Percentiles rank a stretch among this genome's conserved stretches.
phyloP scores from a whole-genome alignment of 2,888 invertebrate species.

The Drosophila algonquin region DNA sequence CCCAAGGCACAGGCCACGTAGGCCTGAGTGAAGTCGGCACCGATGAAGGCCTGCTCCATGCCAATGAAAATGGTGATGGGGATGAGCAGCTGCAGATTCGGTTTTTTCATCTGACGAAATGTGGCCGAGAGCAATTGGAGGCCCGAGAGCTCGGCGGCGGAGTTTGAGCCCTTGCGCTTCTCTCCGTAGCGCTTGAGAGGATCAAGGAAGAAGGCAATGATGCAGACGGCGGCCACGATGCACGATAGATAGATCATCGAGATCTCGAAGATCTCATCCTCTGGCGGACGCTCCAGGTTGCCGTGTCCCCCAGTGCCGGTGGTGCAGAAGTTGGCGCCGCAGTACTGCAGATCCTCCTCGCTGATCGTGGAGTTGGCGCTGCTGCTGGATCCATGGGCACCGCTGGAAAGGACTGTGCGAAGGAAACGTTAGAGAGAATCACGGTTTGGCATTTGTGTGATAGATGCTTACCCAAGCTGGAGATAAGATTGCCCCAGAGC shows the following conservation, averaged over 20 bases:
- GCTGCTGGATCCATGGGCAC: constrained; percentile 87
- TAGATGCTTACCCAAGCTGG: constrained; percentile 87
- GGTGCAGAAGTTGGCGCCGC: constrained; percentile 93
- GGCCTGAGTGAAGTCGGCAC: constrained; percentile 93
- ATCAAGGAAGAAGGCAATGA: constrained; percentile 95
- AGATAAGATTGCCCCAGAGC: constrained; percentile 97
- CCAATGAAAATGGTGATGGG: constrained; percentile 98
- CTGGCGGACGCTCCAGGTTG: constrained; percentile 91
- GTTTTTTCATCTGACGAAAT: constrained; percentile 94
- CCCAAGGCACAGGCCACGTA: constrained; percentile 95
- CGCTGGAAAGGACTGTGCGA: constrained; percentile 88
- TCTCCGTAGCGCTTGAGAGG: constrained; percentile 96
- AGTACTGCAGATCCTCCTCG: constrained; percentile 86
- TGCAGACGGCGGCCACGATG: constrained; percentile 92
- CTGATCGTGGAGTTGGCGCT: constrained; percentile 83
- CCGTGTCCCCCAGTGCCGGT: constrained; percentile 89
- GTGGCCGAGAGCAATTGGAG: constrained; percentile 94
- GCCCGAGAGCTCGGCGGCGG: constrained; percentile 89
- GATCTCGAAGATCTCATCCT: constrained; percentile 94
- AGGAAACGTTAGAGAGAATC: not conserved
- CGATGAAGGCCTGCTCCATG: constrained; percentile 98
- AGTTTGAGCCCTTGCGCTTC: constrained; percentile 90
- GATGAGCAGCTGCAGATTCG: constrained; percentile 95
- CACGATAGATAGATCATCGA: constrained; percentile 95
- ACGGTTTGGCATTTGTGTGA: not conserved